A percentile compares a stretch with the other conserved stretches of the same genome.
phyloP scores from a whole-genome alignment of 2,888 invertebrate species.

The Galeruca laticollis region DNA sequence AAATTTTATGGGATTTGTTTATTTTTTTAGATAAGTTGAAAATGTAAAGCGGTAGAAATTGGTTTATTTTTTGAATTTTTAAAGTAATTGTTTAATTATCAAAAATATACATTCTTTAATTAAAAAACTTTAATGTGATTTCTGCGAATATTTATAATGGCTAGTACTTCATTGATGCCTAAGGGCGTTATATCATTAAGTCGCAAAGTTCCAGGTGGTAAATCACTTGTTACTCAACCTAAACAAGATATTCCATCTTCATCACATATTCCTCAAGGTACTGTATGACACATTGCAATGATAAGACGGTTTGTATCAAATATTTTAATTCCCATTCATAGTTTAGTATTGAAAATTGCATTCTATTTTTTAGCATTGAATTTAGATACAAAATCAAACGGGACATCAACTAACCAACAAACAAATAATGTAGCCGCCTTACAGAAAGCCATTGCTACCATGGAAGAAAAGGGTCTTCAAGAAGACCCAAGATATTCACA shows the following conservation, averaged over 20 bases:
- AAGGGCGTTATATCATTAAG: neutral
- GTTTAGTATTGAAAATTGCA: neutral
- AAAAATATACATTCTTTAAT: neutral
- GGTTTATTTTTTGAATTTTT: neutral
- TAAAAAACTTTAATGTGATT: neutral
- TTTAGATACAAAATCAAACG: constrained; percentile 5
- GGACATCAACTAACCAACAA: constrained; percentile 1
- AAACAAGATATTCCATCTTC: constrained; percentile 9
- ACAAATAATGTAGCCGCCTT: constrained; percentile 86
- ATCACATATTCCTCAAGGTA: constrained; percentile 6
- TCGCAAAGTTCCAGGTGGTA: constrained; percentile 2
- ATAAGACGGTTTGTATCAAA: neutral
- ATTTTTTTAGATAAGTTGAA: neutral
- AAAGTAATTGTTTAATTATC: neutral
- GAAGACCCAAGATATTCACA: constrained; percentile 94
- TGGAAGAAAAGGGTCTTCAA: constrained; percentile 95
- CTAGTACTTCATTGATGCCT: constrained; percentile 7
- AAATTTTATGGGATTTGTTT: neutral
- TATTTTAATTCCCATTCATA: neutral
- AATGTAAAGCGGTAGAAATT: neutral
- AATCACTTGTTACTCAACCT: neutral
- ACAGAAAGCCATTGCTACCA: constrained; percentile 90
- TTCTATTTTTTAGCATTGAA: neutral
- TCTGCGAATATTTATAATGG: constrained; percentile 33
- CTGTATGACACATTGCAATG: neutral